Evolutionary conservation across 2,797 vertebrate genomes (phyloP).

Genomic region (Helarctos malayanus): DNA sequence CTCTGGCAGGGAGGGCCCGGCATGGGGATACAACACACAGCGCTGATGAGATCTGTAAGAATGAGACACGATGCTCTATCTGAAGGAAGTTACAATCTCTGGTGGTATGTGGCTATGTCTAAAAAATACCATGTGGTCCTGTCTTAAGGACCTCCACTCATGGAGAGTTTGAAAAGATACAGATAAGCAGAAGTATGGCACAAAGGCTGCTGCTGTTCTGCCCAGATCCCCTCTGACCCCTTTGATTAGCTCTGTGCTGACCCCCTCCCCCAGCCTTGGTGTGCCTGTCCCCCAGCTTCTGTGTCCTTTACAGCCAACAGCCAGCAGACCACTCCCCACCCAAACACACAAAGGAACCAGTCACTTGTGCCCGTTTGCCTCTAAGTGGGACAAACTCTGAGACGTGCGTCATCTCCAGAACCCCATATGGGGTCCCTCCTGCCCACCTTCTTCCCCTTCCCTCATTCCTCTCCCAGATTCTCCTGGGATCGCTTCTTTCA

Average conservation of each 20-base stretch:
- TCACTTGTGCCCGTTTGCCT: background rate
- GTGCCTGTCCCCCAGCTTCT: background rate
- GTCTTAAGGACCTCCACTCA: background rate
- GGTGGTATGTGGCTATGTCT: background rate
- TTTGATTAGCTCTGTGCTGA: background rate
- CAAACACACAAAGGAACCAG: background rate
- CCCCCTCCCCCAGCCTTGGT: no score
- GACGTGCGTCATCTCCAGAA: background rate
- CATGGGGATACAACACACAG: background rate
- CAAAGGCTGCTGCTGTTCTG: background rate
- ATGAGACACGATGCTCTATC: background rate
- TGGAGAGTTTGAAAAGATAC: background rate
- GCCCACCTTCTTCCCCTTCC: background rate
- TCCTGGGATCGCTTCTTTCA: background rate
- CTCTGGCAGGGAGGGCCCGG: background rate
- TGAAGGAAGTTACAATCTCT: background rate
- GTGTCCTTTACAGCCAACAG: background rate
- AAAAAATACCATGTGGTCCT: background rate
- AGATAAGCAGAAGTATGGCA: background rate
- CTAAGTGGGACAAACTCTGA: background rate
- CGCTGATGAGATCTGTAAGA: background rate
- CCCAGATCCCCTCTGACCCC: background rate
- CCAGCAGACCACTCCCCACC: background rate
- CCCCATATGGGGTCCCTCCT: background rate
- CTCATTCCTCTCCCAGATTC: background rate